A percentile compares a stretch with the other conserved stretches of the same genome.
phyloP scores from a whole-genome alignment of 1,140 invertebrate genomes.

The Drosophila tani region DNA sequence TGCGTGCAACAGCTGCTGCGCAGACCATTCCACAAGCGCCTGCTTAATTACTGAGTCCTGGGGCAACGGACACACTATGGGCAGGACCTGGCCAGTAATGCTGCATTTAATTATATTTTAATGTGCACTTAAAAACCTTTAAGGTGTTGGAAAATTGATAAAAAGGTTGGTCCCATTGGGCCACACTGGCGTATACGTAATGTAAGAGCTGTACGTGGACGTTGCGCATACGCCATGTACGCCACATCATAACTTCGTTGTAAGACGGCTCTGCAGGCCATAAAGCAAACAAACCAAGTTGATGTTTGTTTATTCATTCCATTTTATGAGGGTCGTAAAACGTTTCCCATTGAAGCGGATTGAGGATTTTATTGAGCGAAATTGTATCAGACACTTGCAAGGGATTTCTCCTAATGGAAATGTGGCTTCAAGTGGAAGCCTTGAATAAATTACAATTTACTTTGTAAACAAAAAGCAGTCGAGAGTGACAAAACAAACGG shows the following conservation, averaged over 20 bases:
- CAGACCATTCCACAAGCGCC: conserved; percentile 28
- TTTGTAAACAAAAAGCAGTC: background rate
- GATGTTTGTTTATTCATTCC: conserved; percentile 37
- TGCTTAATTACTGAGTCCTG: conserved; percentile 28
- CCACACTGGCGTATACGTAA: conserved; percentile 27
- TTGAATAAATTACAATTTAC: conserved; percentile 20
- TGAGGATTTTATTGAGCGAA: conserved; percentile 25
- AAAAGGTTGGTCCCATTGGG: background rate
- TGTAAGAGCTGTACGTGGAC: background rate
- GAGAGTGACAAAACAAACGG: background rate
- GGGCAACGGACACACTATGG: conserved; percentile 5
- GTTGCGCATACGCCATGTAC: conserved; percentile 58
- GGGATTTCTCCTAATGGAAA: conserved; percentile 38
- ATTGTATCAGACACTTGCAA: conserved; percentile 19
- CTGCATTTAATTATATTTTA: conserved; percentile 32
- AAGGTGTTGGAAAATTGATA: conserved; percentile 44
- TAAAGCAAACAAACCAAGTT: conserved; percentile 20
- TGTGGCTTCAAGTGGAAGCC: conserved; percentile 12
- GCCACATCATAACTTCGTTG: conserved; percentile 13
- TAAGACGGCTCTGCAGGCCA: conserved; percentile 5
- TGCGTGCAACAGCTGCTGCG: conserved; percentile 61
- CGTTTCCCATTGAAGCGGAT: conserved; percentile 33
- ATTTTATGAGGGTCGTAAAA: conserved; percentile 42
- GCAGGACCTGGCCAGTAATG: conserved; percentile 13
- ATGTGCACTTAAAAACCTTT: conserved; percentile 33